These are phyloP conservation scores for Venusia cambrica DNA, from an alignment of 2,888 invertebrate species.

Conservation along the genomic window DNA sequence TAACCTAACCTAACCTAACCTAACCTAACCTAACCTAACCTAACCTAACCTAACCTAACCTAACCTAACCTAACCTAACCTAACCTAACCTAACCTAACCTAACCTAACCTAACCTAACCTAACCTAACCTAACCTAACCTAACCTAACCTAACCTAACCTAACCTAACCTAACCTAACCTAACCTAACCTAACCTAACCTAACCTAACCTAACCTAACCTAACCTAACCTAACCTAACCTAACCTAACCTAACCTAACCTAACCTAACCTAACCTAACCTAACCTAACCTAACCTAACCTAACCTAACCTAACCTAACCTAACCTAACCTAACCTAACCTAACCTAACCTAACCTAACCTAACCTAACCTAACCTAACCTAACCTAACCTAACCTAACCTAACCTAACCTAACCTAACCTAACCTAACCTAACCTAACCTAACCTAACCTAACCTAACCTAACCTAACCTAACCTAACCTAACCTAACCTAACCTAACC, in stretches of 20 bases:
- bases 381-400: slow-evolving; percentile 17
- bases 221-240: slow-evolving; percentile 19
- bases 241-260: slow-evolving; percentile 13
- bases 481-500: slow-evolving; percentile 15
- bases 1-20: neutral
- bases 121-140: neutral
- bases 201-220: slow-evolving; percentile 19
- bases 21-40: slow-evolving; percentile 4
- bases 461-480: slow-evolving; percentile 16
- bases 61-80: slow-evolving; percentile 11
- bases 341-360: slow-evolving; percentile 11
- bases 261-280: slow-evolving; percentile 11
- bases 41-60: slow-evolving; percentile 9
- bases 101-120: neutral
- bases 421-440: slow-evolving; percentile 15
- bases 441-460: slow-evolving; percentile 14
- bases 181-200: slow-evolving; percentile 19
- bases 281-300: slow-evolving; percentile 11
- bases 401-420: slow-evolving; percentile 15
- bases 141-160: slow-evolving; percentile 9
- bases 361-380: slow-evolving; percentile 19
- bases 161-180: slow-evolving; percentile 15
- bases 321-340: slow-evolving; percentile 10
- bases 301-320: slow-evolving; percentile 11
- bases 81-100: slow-evolving; percentile 8